Conservation (phyloP, 2,113 vertebrate genomes). For the Coreoperca whiteheadi region DNA sequence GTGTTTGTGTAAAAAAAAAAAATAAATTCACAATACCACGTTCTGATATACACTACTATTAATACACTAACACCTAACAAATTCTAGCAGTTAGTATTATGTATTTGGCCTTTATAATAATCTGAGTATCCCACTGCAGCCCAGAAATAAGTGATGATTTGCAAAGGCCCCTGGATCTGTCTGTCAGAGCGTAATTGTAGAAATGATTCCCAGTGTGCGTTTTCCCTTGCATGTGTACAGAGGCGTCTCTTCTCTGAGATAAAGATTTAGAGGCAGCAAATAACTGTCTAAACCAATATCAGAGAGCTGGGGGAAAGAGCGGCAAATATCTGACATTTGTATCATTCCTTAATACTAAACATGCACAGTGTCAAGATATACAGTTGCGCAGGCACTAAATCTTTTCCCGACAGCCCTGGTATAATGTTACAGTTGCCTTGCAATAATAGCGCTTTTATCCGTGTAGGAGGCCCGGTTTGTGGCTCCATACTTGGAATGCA, state of each 20-base stretch:
- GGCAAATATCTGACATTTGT: conserved; percentile 22
- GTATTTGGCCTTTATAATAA: neutral
- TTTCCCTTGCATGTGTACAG: conserved; percentile 15
- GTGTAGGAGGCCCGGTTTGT: conserved; percentile 39
- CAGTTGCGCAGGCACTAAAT: conserved; percentile 9
- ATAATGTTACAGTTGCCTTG: conserved; percentile 25
- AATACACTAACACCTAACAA: neutral
- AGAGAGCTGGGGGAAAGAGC: neutral
- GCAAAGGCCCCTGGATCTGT: neutral
- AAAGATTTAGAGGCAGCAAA: conserved; percentile 9
- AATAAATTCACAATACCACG: neutral
- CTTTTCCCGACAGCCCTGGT: conserved; percentile 21
- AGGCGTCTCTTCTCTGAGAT: neutral
- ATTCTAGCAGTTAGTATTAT: neutral
- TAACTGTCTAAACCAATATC: conserved; percentile 20
- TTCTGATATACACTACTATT: neutral
- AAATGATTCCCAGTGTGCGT: conserved; percentile 15
- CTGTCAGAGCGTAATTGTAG: neutral
- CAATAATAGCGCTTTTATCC: conserved; percentile 53
- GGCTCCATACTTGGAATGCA: conserved; percentile 43
- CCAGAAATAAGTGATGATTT: conserved; percentile 9
- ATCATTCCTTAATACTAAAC: conserved; percentile 18
- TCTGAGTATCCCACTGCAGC: neutral
- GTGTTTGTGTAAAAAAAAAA: neutral
- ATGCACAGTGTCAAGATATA: conserved; percentile 32